Conservation (phyloP, 92 coral and sea anemone species). For the Hydrozoanthus gracilis region DNA sequence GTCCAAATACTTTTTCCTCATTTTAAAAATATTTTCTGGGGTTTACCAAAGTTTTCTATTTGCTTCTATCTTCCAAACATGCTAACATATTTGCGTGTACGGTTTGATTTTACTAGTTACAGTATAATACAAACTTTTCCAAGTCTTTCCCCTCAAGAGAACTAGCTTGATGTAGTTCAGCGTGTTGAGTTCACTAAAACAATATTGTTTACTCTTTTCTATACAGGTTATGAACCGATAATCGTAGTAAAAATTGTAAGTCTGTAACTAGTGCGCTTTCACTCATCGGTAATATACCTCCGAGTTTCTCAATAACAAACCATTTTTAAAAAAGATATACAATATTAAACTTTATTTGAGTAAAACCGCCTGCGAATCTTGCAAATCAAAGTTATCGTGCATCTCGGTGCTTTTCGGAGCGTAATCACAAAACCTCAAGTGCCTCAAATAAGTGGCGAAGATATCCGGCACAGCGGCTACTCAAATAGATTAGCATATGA, state of each 20-base stretch:
- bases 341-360: not conserved
- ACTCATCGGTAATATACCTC: too few species aligned
- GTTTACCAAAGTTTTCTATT: not conserved
- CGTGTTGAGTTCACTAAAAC: not conserved
- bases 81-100: too few species aligned
- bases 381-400: not conserved
- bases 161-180: not conserved
- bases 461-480: not conserved
- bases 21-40: not conserved
- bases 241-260: not conserved
- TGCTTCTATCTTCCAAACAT: not conserved
- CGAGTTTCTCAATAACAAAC: too few species aligned
- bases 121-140: not conserved
- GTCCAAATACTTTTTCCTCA: too few species aligned
- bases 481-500: not conserved
- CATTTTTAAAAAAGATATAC: not conserved
- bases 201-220: not conserved
- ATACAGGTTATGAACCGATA: not conserved
- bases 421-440: not conserved
- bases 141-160: not conserved
- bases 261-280: not conserved
- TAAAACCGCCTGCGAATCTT: not conserved
- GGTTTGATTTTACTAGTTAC: not conserved
- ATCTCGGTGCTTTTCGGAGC: not conserved
- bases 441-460: not conserved